phyloP scores from a whole-genome alignment of 2,888 invertebrate species.

The Agonum fuliginosum region DNA sequence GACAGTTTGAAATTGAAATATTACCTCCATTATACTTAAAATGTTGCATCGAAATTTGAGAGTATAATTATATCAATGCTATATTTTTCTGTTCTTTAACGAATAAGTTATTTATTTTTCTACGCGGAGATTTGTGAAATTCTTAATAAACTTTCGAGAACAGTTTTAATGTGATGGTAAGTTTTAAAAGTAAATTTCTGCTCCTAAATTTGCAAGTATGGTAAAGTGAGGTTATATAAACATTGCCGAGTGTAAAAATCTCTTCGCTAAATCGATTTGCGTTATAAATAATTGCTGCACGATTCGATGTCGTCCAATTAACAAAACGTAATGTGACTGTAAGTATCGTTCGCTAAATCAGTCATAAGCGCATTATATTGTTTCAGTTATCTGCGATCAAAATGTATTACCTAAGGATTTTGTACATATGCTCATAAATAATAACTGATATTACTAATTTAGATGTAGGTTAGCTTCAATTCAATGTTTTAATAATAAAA shows the following conservation, averaged over 20 bases:
- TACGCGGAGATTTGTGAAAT: too few relatives aligned
- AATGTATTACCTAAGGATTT: constrained; percentile 54
- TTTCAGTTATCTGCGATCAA: constrained; percentile 57
- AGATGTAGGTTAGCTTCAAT: constrained; percentile 57
- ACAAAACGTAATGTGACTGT: constrained; percentile 40
- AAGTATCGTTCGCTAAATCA: constrained; percentile 25
- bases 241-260: constrained; percentile 7
- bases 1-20: too few relatives aligned
- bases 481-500: constrained; percentile 51
- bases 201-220: not conserved
- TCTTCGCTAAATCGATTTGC: constrained; percentile 45
- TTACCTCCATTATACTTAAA: too few relatives aligned
- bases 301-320: constrained; percentile 48
- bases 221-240: constrained; percentile 1
- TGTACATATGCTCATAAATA: constrained; percentile 60
- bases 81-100: too few relatives aligned
- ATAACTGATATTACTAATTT: constrained; percentile 58
- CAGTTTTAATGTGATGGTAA: not conserved
- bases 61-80: too few relatives aligned
- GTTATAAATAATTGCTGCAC: constrained; percentile 40
- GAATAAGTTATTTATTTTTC: too few relatives aligned
- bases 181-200: not conserved
- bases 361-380: constrained; percentile 30
- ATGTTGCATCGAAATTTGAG: too few relatives aligned
- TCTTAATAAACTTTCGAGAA: too few relatives aligned